phyloP scores from a whole-genome alignment of 2,888 invertebrate genomes.

The Drosophila emarginata region DNA sequence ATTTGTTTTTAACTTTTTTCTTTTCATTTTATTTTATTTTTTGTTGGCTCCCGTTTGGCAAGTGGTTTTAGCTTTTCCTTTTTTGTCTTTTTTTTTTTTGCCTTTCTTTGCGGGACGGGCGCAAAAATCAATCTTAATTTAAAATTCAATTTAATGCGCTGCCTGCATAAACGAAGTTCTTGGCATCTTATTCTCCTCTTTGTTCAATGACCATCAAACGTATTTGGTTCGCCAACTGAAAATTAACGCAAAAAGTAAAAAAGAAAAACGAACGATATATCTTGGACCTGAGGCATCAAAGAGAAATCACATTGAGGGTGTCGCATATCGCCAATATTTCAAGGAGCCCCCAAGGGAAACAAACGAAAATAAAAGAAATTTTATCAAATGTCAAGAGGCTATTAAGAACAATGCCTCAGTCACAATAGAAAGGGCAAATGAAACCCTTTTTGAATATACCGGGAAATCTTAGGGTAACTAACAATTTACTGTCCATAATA shows the following conservation, averaged over 20 bases:
- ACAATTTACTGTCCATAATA: no score
- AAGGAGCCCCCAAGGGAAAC: background rate
- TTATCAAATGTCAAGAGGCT: background rate
- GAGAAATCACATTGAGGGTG: conserved; percentile 23
- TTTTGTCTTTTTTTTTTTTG: conserved; percentile 13
- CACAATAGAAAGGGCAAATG: background rate
- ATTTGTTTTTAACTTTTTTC: conserved; percentile 56
- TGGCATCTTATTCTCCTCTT: conserved; percentile 9
- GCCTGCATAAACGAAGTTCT: conserved; percentile 49
- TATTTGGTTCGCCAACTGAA: conserved; percentile 32
- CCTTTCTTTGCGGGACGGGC: conserved; percentile 24
- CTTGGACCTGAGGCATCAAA: conserved; percentile 38
- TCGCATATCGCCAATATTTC: conserved; percentile 24
- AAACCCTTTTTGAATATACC: background rate
- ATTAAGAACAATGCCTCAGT: background rate
- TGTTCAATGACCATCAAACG: conserved; percentile 36
- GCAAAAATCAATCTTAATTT: conserved; percentile 76
- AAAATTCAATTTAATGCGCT: conserved; percentile 69
- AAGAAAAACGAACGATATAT: conserved; percentile 20
- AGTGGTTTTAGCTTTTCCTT: conserved; percentile 29
- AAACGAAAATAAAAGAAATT: background rate
- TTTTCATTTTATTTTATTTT: conserved; percentile 22
- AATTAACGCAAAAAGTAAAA: conserved; percentile 19
- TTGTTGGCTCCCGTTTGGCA: conserved; percentile 31
- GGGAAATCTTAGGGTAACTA: no score